Base-by-base conservation (phyloP, 2,797 vertebrate species). In the Enteromius paludinosus region DNA sequence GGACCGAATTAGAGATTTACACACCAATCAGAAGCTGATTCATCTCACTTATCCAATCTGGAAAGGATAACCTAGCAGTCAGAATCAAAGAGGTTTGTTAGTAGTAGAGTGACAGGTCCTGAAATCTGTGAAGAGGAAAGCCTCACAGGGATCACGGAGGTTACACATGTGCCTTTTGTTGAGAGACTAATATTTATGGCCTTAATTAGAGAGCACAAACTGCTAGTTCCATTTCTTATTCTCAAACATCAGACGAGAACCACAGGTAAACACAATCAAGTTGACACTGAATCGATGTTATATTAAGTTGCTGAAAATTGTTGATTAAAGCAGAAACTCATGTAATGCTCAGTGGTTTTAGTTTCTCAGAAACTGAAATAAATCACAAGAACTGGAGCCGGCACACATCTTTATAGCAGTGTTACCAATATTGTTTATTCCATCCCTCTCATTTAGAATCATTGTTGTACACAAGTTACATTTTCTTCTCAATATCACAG, bases 381-480 rank as follows among this genome's bases (percentile, higher is more conserved):
- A 87, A 86, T 88, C 65, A 38, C 8, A 65, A 68, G 4, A 54
- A 12, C 4, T 20, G 20, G 10, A 73, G 71, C 49, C 71, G 43
- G 38, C 54, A 61, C 87, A 70, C 65, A 78, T 68, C 33, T 66
- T 80, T 30, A 69, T 84, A 68, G 90, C 90, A 90, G 90, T 92
- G 90, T 95, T 94, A 93, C 91, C 94, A 95, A 94, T 93, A 94
- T 95, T 90, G 92, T 95, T 96, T 95, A 95, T 93, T 95, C 89
- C 91, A 92, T 93, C 92, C 93, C 91, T 93, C 92, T 94, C 92
- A 91, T 91, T 93, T 91, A 94, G 92, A 95, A 94, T 94, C 93
- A 94, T 93, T 94, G 94, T 93, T 93, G 91, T 91, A 94, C 93
- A 95, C 94, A 94, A 95, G 92, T 94, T 95, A 94, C 93, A 93